Percentiles rank a stretch among this genome's conserved stretches.
phyloP scores from a whole-genome alignment of 2,888 invertebrate genomes.

The Pseudococcus jackbeardsleyi region DNA sequence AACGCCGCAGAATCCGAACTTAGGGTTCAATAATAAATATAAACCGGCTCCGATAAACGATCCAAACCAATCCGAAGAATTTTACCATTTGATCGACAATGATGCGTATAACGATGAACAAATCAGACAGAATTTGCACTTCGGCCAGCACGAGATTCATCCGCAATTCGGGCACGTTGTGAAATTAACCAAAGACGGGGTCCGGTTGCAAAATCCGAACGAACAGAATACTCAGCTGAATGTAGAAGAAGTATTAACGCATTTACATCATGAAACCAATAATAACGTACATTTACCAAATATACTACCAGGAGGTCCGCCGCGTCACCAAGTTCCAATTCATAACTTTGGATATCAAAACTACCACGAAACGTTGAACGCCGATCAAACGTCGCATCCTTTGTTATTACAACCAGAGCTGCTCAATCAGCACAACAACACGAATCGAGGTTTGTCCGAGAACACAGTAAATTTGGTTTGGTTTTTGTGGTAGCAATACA shows the following conservation, averaged over 20 bases:
- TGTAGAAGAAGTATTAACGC: slow-evolving; percentile 59
- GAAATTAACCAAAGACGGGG: slow-evolving; percentile 49
- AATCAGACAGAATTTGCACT: slow-evolving; percentile 47
- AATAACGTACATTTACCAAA: slow-evolving; percentile 58
- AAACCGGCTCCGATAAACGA: slow-evolving; percentile 55
- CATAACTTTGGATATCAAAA: slow-evolving; percentile 56
- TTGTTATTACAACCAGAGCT: slow-evolving; percentile 60
- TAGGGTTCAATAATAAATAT: slow-evolving; percentile 18
- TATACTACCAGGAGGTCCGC: slow-evolving; percentile 49
- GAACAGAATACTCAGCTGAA: slow-evolving; percentile 19
- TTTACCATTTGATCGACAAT: slow-evolving; percentile 57
- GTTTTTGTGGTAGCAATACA: slow-evolving; percentile 45
- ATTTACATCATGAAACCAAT: slow-evolving; percentile 53
- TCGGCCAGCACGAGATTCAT: slow-evolving; percentile 39
- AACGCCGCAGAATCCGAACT: not conserved
- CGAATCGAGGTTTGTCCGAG: slow-evolving; percentile 61
- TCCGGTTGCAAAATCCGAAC: slow-evolving; percentile 29
- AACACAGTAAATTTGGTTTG: slow-evolving; percentile 37
- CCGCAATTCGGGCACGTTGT: slow-evolving; percentile 45
- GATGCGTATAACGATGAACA: slow-evolving; percentile 59
- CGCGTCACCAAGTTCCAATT: slow-evolving; percentile 30
- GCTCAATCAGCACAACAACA: slow-evolving; percentile 50
- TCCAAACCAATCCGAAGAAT: slow-evolving; percentile 58
- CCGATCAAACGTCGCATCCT: slow-evolving; percentile 60
- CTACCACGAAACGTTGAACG: slow-evolving; percentile 63